Evolutionary conservation across 2,888 invertebrate species (phyloP), one percentile per base, ranked within the genome.

Genomic region (Patella depressa): DNA sequence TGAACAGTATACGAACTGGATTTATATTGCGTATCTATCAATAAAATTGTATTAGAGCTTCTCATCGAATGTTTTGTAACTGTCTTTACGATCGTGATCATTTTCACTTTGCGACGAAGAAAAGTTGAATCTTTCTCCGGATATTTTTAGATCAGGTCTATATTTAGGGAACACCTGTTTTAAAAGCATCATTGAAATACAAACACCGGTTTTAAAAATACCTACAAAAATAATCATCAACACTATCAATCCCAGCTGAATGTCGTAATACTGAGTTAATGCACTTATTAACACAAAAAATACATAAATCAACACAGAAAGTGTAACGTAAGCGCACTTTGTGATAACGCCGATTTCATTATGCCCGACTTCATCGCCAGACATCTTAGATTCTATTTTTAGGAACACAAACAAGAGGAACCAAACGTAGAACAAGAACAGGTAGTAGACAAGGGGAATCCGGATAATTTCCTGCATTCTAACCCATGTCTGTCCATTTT

Each of bases 401-500:
- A 71, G 71, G 19, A 78, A 71, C 11, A 55, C 71, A 45, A 53
- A 78, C 15, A 71, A 70, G 14, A 78, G 57, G 15, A 34, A n/a
- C 74, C 74, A 78, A 0, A 53, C 78, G 24, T 57, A 55, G 2
- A 78, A 15, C 19, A 74, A 59, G 19, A 70, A 59, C 5, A 78
- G 57, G 45, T 78, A 78, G 24, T 78, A 78, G 0, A 77, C 71
- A 59, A 75, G 80, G 14, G 83, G 83, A n/a, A 84, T 82, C 34
- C 78, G 59, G 55, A 84, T 76, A 2, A 84, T 77, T 70, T 84
- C 84, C 15, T 59, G 69, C 57, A 84, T 75, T 15, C 84, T 57
- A 3, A 81, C 78, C 72, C 74, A 84, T 11, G 71, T 65, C 19
- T 72, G 70, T 55, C 84, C 84, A 11, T 79, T 14, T 14, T 17